These are phyloP conservation scores for Pachyrhynchus sulphureomaculatus DNA, from an alignment of 1,140 invertebrate genomes.

Conservation along the genomic window DNA sequence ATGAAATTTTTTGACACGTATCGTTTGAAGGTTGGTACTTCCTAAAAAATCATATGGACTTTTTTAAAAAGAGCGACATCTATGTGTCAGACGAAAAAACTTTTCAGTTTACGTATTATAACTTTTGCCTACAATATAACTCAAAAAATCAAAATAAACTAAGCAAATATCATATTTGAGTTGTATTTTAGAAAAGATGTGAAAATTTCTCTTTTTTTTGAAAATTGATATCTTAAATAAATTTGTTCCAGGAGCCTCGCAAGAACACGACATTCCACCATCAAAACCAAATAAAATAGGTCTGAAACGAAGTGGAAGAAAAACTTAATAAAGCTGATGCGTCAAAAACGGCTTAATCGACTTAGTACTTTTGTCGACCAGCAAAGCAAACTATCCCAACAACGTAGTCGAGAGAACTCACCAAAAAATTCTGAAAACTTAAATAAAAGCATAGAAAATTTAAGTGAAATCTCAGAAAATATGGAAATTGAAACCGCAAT, in stretches of 20 bases:
- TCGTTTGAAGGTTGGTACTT: too few species aligned
- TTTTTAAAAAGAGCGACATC: too few species aligned
- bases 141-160: too few species aligned
- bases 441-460: not conserved
- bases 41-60: too few species aligned
- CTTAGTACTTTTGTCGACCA: slow-evolving; percentile 18
- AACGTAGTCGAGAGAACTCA: not conserved
- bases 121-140: too few species aligned
- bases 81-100: too few species aligned
- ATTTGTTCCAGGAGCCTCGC: not conserved
- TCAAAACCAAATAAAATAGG: slow-evolving; percentile 6
- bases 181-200: too few species aligned
- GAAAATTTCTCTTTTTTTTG: too few species aligned
- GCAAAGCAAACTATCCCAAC: slow-evolving; percentile 7
- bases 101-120: too few species aligned
- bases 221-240: too few species aligned
- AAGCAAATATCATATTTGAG: too few species aligned
- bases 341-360: slow-evolving; percentile 18
- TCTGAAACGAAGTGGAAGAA: slow-evolving; percentile 26
- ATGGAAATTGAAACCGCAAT: not conserved
- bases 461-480: not conserved
- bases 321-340: slow-evolving; percentile 27
- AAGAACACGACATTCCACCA: not conserved
- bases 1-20: too few species aligned
- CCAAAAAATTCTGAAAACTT: not conserved